Base-by-base conservation (phyloP, 2,888 invertebrate genomes). In the Busseola fusca region DNA sequence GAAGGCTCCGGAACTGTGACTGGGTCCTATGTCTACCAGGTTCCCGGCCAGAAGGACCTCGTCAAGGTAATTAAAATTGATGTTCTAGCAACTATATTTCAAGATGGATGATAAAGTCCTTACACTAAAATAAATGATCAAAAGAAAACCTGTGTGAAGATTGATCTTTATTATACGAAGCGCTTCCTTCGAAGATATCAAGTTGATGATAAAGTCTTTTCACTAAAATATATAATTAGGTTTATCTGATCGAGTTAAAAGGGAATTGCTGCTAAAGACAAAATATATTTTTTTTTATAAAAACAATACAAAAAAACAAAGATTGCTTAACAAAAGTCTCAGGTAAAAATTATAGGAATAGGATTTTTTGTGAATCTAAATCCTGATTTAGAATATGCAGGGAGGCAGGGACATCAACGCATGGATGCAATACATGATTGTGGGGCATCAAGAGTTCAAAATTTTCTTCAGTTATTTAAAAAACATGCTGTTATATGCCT, bases 11-110 rank as follows among this genome's bases (percentile, higher is more conserved):
- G 98, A 27, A 96, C 97, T 69, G 96, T 98, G 27, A 93, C 96
- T 37, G 98, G 98, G n/a, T 96, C 97, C 14, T 98, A 97, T 90
- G 96, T 97, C 76, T 98, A 97, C 92, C 96, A 96, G 59, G 96
- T 96, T 81, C 92, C 87, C 25, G 84, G 88, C 68, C 89, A 88
- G 76, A 96, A 97, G 30, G 95, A 96, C 69, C 94, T 96, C 73
- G 96, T 97, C 73, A 96, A 97, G 95, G 97, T 97, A 88, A 72
- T 50, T 56, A n/a, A 0, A 16, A 48, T 27, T 56, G 2, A 30
- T 30, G 6, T 1, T 14, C 10, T 9, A 45, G 18, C 16, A 27
- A 12, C 3, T 21, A 12, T 30, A 34, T 9, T 10, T 25, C 1
- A 5, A 56, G 4, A 27, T 37, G 3, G 4, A 56, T 16, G 42